Percentiles rank a stretch among this genome's conserved stretches.
Conservation (phyloP, 2,888 invertebrate genomes). For the Sminthurinus aureus region DNA sequence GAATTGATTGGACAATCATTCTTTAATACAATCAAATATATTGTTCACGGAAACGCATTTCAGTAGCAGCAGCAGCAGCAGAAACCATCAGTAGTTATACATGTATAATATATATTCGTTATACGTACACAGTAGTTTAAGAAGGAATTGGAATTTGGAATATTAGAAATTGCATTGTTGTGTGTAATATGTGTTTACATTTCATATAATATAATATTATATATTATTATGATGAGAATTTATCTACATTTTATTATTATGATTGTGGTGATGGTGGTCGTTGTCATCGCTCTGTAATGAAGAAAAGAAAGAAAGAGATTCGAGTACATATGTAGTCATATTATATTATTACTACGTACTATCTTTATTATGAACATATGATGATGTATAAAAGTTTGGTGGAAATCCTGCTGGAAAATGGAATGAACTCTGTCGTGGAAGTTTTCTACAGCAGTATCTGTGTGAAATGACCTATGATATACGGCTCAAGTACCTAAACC, state of each 20-base stretch:
- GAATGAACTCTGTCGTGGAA: constrained; percentile 39
- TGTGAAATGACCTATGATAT: constrained; percentile 48
- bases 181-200: not conserved
- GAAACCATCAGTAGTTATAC: not conserved
- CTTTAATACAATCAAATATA: not conserved
- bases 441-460: constrained; percentile 22
- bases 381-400: constrained; percentile 24
- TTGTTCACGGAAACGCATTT: not conserved
- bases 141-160: not conserved
- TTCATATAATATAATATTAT: not conserved
- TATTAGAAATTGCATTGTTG: not conserved
- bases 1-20: not conserved
- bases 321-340: not conserved
- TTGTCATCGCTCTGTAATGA: not conserved
- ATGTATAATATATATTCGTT: not conserved
- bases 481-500: constrained; percentile 43
- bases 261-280: not conserved
- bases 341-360: too few relatives aligned
- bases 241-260: not conserved
- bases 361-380: too few relatives aligned
- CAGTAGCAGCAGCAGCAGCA: not conserved
- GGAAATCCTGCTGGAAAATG: constrained; percentile 42
- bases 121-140: not conserved
- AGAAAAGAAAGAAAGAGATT: constrained; percentile 9
- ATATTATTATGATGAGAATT: not conserved